phyloP scores from a whole-genome alignment of 2,888 invertebrate species.

The Eurytoma californica region DNA sequence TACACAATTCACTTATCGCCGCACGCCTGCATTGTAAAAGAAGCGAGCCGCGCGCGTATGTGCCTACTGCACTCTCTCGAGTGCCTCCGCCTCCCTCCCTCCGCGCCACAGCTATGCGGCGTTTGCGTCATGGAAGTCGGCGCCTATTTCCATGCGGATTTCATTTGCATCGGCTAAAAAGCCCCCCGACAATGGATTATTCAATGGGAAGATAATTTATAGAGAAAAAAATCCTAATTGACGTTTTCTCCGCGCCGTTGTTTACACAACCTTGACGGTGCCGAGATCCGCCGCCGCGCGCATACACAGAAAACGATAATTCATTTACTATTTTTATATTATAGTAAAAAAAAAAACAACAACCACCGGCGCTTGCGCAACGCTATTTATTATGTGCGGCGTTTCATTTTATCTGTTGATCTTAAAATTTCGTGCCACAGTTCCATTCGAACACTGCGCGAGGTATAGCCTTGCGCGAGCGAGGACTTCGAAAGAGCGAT shows the following conservation, averaged over 20 bases:
- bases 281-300: conserved; percentile 8
- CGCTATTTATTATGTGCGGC: conserved; percentile 12
- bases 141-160: conserved; percentile 19
- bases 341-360: not conserved
- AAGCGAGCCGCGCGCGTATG: not conserved
- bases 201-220: conserved; percentile 32
- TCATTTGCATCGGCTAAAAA: conserved; percentile 44
- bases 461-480: not conserved
- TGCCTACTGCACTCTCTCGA: not conserved
- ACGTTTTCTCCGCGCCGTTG: conserved; percentile 14
- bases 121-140: conserved; percentile 24
- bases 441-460: not conserved
- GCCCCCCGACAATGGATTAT: conserved; percentile 31
- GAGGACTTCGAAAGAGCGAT: not conserved
- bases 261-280: conserved; percentile 36
- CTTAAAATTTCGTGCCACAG: conserved; percentile 3
- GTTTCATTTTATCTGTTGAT: conserved; percentile 13
- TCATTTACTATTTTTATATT: not conserved
- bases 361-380: conserved; percentile 1
- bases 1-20: not conserved
- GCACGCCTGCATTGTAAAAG: not conserved
- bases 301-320: not conserved
- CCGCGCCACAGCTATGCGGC: not conserved
- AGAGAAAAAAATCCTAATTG: conserved; percentile 29
- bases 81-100: not conserved